Conservation (phyloP, 2,797 vertebrate species). For the Aeoliscus strigatus region DNA sequence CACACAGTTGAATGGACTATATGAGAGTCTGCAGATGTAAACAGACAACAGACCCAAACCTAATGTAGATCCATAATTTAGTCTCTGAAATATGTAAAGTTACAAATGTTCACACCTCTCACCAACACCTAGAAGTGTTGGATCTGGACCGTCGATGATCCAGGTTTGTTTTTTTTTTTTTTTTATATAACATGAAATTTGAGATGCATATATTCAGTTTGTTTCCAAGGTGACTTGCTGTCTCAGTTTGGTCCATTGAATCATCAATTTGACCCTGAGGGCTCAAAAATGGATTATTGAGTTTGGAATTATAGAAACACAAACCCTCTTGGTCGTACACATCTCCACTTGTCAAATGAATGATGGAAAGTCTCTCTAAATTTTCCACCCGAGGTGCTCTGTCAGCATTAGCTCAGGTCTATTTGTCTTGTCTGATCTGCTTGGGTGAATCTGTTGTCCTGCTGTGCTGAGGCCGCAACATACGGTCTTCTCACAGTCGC, state of each 20-base stretch:
- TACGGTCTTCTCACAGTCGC: conserved; percentile 57
- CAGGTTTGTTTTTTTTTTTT: too few species aligned
- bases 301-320: conserved; percentile 63
- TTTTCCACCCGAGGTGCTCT: conserved; percentile 53
- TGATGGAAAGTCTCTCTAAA: conserved; percentile 67
- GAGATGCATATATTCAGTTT: conserved; percentile 28
- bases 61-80: background rate
- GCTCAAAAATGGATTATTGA: conserved; percentile 54
- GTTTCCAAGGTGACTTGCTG: conserved; percentile 44
- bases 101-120: too few species aligned
- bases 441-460: conserved; percentile 40
- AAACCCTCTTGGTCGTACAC: conserved; percentile 57
- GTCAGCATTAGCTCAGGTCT: conserved; percentile 63
- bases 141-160: too few species aligned
- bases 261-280: conserved; percentile 40
- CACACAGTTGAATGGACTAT: background rate
- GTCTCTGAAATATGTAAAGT: too few species aligned
- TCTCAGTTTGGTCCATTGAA: conserved; percentile 29
- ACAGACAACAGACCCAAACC: conserved; percentile 3
- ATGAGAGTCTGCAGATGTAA: background rate
- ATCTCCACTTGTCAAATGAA: conserved; percentile 52
- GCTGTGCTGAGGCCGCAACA: conserved; percentile 42
- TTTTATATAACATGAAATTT: conserved; percentile 18
- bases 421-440: conserved; percentile 72
- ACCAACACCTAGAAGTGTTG: too few species aligned